phyloP scores from a whole-genome alignment of 1,140 invertebrate species.

The Scaptomyza graminum region DNA sequence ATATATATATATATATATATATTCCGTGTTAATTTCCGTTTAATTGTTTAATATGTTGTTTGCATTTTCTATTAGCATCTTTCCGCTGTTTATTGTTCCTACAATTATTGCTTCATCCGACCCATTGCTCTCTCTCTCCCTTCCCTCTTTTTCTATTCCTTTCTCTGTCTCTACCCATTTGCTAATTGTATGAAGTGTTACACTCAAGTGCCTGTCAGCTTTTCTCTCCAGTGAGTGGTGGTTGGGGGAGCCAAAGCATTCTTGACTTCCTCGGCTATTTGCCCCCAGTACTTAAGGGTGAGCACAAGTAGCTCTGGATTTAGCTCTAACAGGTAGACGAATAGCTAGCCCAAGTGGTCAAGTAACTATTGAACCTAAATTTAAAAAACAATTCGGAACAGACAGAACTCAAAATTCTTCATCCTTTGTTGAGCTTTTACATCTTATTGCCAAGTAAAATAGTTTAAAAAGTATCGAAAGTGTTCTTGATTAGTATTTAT shows the following conservation, averaged over 20 bases:
- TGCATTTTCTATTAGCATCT: constrained; percentile 74
- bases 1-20: no score
- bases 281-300: neutral
- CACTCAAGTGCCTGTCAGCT: constrained; percentile 19
- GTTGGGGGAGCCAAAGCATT: neutral
- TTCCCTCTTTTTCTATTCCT: no score
- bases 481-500: no score
- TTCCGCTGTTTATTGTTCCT: constrained; percentile 64
- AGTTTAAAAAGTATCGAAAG: no score
- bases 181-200: constrained; percentile 42
- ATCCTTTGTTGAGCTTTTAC: neutral
- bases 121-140: neutral
- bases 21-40: constrained; percentile 80
- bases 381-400: neutral
- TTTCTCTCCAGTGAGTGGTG: constrained; percentile 9
- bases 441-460: neutral
- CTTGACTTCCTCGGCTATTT: no score
- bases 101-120: constrained; percentile 62
- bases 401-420: neutral
- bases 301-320: constrained; percentile 6
- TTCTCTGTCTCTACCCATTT: neutral
- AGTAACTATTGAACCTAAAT: neutral
- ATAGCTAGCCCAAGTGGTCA: neutral
- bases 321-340: neutral
- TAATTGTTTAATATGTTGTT: constrained; percentile 82